A percentile compares a stretch with the other conserved stretches of the same genome.
Conservation (phyloP, 2,888 invertebrate species). For the Frankliniella fusca region DNA sequence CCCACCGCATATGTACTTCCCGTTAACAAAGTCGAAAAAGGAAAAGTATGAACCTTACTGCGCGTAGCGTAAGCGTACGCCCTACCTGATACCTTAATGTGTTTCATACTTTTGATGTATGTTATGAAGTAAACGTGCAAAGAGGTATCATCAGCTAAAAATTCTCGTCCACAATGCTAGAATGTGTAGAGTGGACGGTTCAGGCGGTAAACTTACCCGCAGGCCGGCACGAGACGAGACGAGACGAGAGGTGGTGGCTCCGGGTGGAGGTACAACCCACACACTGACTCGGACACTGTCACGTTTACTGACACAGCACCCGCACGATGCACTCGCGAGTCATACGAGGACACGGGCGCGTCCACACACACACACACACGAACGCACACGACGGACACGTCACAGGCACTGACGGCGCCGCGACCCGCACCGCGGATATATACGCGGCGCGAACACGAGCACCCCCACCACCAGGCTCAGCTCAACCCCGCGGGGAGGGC, state of each 20-base stretch:
- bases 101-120: no score
- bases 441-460: background rate
- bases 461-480: background rate
- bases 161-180: no score
- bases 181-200: no score
- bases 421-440: slow-evolving; percentile 11
- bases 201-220: background rate
- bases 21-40: no score
- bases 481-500: no score
- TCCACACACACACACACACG: background rate
- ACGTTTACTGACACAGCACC: no score
- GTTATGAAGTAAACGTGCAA: no score
- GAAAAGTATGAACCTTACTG: no score
- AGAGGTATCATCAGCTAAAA: no score
- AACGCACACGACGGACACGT: background rate
- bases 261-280: background rate
- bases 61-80: no score
- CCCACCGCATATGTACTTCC: no score
- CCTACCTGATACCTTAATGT: no score
- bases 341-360: background rate
- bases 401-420: background rate
- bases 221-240: background rate
- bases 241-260: background rate
- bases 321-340: background rate
- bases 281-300: background rate